Evolutionary conservation across 2,888 invertebrate genomes (phyloP).

Genomic region (Dioctria rufipes): DNA sequence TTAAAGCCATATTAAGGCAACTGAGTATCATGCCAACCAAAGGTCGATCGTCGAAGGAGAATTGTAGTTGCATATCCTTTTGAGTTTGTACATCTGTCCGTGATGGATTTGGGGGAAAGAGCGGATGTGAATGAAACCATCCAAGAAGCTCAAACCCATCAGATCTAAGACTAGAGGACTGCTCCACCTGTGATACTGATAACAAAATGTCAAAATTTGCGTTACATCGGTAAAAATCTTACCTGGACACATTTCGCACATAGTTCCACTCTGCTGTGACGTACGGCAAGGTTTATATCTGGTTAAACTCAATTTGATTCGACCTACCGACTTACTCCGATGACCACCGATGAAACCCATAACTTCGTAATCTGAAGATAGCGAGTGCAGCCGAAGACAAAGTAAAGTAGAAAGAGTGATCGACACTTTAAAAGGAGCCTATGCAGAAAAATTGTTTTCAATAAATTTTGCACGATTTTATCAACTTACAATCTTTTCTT

Average conservation of each 20-base stretch:
- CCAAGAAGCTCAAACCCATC: constrained; percentile 75
- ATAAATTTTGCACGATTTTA: not conserved
- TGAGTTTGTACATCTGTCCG: constrained; percentile 79
- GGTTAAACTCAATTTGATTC: constrained; percentile 70
- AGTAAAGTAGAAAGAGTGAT: constrained; percentile 76
- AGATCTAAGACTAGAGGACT: constrained; percentile 74
- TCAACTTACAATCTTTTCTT: constrained; percentile 56
- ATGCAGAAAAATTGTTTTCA: constrained; percentile 57
- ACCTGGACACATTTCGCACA: constrained; percentile 87
- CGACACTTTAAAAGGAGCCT: constrained; percentile 78
- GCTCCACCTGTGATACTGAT: constrained; percentile 76
- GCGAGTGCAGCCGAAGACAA: constrained; percentile 80
- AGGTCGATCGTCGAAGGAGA: constrained; percentile 59
- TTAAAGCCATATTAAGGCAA: constrained; percentile 60
- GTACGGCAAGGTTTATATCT: constrained; percentile 79
- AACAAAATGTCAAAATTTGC: not conserved
- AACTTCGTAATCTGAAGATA: constrained; percentile 80
- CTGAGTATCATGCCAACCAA: constrained; percentile 61
- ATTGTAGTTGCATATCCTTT: constrained; percentile 73
- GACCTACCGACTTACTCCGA: constrained; percentile 58
- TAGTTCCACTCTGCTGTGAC: constrained; percentile 76
- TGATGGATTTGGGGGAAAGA: constrained; percentile 80
- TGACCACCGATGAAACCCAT: constrained; percentile 82
- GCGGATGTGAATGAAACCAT: constrained; percentile 87
- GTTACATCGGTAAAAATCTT: not conserved